Percentiles rank a stretch among this genome's conserved stretches.
Evolutionary conservation across 2,888 invertebrate genomes (phyloP).

Genomic region (Odontocolon sp.): DNA sequence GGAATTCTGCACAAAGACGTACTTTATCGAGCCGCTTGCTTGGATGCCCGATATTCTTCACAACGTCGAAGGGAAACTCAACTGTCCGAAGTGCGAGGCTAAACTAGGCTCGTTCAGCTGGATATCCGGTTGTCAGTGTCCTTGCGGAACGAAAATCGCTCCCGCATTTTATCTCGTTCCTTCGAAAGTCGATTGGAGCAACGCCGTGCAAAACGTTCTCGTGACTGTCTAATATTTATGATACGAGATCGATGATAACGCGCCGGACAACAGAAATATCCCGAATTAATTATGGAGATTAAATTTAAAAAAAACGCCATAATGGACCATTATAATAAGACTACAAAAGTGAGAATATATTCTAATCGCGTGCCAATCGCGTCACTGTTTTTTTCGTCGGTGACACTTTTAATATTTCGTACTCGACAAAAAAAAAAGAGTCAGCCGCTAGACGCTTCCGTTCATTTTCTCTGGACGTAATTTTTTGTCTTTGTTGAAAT

Average conservation of each 20-base stretch:
- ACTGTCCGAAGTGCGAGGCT: constrained; percentile 91
- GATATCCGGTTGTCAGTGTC: constrained; percentile 93
- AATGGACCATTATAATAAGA: constrained; percentile 57
- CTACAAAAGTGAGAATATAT: constrained; percentile 58
- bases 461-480: constrained; percentile 45
- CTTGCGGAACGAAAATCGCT: constrained; percentile 94
- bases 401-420: constrained; percentile 52
- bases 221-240: constrained; percentile 84
- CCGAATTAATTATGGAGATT: constrained; percentile 4
- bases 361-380: constrained; percentile 61
- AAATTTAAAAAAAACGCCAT: neutral
- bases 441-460: constrained; percentile 53
- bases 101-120: constrained; percentile 96
- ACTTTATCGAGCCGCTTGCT: constrained; percentile 93
- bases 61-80: constrained; percentile 90
- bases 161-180: constrained; percentile 96
- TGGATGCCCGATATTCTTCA: constrained; percentile 92
- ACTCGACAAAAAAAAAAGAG: constrained; percentile 25
- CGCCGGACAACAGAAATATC: neutral
- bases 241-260: neutral
- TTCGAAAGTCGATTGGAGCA: constrained; percentile 94
- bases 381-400: constrained; percentile 25
- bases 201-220: constrained; percentile 93
- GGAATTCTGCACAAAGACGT: constrained; percentile 86
- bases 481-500: constrained; percentile 10